Percentiles rank a stretch among this genome's conserved stretches.
phyloP scores from a whole-genome alignment of 2,888 invertebrate genomes.

The Epsilonema sp. region DNA sequence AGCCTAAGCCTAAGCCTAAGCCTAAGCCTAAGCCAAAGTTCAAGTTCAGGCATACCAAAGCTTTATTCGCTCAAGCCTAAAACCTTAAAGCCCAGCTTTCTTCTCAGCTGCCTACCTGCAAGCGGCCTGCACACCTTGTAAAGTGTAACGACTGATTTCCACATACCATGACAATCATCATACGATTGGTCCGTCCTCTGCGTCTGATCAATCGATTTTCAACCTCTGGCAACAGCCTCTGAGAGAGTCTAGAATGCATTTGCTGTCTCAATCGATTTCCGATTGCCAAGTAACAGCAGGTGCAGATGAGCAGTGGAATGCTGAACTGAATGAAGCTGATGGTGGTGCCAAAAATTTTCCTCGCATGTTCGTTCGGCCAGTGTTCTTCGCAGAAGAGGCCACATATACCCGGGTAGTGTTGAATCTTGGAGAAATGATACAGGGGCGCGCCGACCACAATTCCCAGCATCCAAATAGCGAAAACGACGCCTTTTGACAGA shows the following conservation, averaged over 20 bases:
- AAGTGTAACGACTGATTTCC: too few relatives aligned
- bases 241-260: constrained; percentile 12
- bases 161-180: constrained; percentile 34
- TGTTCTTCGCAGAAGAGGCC: constrained; percentile 24
- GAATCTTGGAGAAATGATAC: constrained; percentile 18
- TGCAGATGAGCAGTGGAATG: constrained; percentile 21
- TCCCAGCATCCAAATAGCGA: constrained; percentile 20
- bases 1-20: too few relatives aligned
- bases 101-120: too few relatives aligned
- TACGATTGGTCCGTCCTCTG: constrained; percentile 30
- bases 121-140: too few relatives aligned
- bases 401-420: constrained; percentile 18
- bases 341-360: constrained; percentile 15
- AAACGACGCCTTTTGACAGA: constrained; percentile 16
- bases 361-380: constrained; percentile 15
- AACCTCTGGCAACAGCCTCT: constrained; percentile 12
- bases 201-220: constrained; percentile 14
- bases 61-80: too few relatives aligned
- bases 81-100: too few relatives aligned
- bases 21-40: too few relatives aligned
- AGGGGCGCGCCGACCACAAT: constrained; percentile 20
- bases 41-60: too few relatives aligned
- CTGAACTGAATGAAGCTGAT: constrained; percentile 24
- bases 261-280: constrained; percentile 5
- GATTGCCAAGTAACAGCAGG: constrained; percentile 16